Base-by-base conservation (phyloP, 2,113 vertebrate species). In the Saccopteryx leptura region DNA sequence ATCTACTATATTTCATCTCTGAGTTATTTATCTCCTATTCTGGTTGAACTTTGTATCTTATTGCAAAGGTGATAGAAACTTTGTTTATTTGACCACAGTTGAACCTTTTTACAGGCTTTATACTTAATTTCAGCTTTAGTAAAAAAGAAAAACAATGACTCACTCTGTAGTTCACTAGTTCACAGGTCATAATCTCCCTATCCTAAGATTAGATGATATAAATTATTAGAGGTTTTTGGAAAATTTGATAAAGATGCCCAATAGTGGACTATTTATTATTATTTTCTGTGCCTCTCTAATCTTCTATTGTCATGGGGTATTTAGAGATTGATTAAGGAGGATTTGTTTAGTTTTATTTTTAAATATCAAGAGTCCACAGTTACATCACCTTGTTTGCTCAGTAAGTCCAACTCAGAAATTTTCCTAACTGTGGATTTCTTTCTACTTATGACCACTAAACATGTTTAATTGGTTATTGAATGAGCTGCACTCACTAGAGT, bases 11-110 rank as follows among this genome's bases (percentile, higher is more conserved):
- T 92, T 94, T 72, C 58, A 78, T 90, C 52, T 86, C 60, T 71
- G 81, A 90, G 76, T 91, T 80, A 85, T 79, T 95, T 93, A 75
- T 90, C 90, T 94, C 4, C 61, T 79, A 0, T 92, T 94, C 58
- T 88, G 68, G 56, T 68, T 96, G 56, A 81, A 65, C 72, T 90
- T 96, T 88, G 60, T 26, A 75, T 81, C 54, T 14, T 7, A 2
- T 61, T 80, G 39, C n/a, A 71, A 78, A 95, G 75, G 63, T 93
- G 4, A 46, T 52, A 26, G 54, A 81, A 76, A 75, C 33, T 90
- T 52, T 60, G 52, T 88, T 91, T 94, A 82, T 82, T 56, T 93
- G 60, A 88, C n/a, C 17, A 79, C 39, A 28, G 19, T 71, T 90
- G 19, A 88, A 65, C 58, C 17, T 95, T 87, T 96, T 60, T 75